These are phyloP conservation scores for Genyomyrus donnyi DNA, from an alignment of 2,113 vertebrate genomes.

Conservation along the genomic window DNA sequence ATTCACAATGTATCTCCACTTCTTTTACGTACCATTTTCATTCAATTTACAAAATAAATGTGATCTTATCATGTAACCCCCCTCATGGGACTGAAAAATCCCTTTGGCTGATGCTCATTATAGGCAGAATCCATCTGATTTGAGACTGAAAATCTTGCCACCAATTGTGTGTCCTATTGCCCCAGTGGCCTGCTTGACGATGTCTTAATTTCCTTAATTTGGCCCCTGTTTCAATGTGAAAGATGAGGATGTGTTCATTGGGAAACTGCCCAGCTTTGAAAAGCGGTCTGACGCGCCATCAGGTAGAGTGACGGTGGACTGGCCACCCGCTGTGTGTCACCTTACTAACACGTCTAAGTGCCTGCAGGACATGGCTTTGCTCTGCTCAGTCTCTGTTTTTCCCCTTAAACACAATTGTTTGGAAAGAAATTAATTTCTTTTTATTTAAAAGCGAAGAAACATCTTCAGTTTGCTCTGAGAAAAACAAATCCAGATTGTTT, in stretches of 20 bases:
- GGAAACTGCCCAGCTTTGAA: conserved; percentile 77
- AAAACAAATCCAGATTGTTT: neutral
- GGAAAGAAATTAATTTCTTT: neutral
- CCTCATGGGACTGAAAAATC: neutral
- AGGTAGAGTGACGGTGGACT: conserved; percentile 64
- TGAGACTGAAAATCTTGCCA: neutral
- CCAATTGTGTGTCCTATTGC: neutral
- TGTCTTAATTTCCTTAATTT: conserved; percentile 32
- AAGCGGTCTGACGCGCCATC: conserved; percentile 75
- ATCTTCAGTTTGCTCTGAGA: neutral
- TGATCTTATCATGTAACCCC: neutral
- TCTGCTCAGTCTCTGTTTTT: neutral
- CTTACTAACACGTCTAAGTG: neutral
- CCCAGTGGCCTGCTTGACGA: neutral
- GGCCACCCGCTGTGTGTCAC: neutral
- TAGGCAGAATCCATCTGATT: neutral
- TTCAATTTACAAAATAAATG: neutral
- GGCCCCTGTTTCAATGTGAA: conserved; percentile 54
- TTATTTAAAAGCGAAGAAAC: neutral
- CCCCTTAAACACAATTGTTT: neutral
- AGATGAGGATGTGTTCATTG: conserved; percentile 81
- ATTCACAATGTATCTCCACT: neutral
- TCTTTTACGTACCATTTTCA: neutral
- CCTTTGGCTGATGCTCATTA: neutral
- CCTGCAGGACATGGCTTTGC: neutral